Evolutionary conservation across 2,888 invertebrate species (phyloP).

Genomic region (Oscheius sp.): DNA sequence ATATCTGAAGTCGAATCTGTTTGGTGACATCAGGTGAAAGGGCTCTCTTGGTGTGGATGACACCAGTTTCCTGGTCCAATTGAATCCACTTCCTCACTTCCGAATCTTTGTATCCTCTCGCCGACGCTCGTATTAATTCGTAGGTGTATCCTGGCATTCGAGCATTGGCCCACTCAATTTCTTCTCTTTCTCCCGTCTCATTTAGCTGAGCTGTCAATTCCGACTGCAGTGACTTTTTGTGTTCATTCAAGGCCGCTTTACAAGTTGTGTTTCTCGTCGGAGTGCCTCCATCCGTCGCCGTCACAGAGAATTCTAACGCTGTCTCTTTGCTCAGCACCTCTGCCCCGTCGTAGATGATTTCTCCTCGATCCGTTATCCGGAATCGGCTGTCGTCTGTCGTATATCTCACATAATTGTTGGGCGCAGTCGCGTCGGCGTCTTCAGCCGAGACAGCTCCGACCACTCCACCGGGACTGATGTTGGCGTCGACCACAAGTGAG

Average conservation of each 20-base stretch:
- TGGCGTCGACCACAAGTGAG: constrained; percentile 50
- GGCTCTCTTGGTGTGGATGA: constrained; percentile 42
- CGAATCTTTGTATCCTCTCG: constrained; percentile 43
- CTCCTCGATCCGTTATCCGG: constrained; percentile 48
- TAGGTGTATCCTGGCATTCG: constrained; percentile 56
- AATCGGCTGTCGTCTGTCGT: constrained; percentile 42
- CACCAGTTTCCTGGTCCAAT: constrained; percentile 47
- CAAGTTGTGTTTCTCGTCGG: constrained; percentile 39
- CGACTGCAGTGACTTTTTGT: constrained; percentile 44
- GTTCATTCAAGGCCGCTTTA: constrained; percentile 49
- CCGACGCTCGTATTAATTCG: constrained; percentile 48
- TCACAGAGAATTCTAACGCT: constrained; percentile 47
- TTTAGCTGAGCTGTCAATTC: constrained; percentile 52
- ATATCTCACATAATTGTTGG: constrained; percentile 50
- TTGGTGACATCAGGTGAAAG: constrained; percentile 47
- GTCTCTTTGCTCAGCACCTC: constrained; percentile 40
- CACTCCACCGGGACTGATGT: constrained; percentile 49
- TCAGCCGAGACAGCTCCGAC: constrained; percentile 45
- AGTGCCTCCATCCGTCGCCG: constrained; percentile 47
- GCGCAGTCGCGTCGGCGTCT: constrained; percentile 54
- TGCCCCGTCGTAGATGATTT: constrained; percentile 47
- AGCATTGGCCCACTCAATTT: constrained; percentile 55
- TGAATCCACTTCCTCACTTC: constrained; percentile 49
- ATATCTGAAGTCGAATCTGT: constrained; percentile 49
- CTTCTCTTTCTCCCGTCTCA: constrained; percentile 45